Evolutionary conservation across 2,797 vertebrate species (phyloP).

Genomic region (Gallinago solitaria): DNA sequence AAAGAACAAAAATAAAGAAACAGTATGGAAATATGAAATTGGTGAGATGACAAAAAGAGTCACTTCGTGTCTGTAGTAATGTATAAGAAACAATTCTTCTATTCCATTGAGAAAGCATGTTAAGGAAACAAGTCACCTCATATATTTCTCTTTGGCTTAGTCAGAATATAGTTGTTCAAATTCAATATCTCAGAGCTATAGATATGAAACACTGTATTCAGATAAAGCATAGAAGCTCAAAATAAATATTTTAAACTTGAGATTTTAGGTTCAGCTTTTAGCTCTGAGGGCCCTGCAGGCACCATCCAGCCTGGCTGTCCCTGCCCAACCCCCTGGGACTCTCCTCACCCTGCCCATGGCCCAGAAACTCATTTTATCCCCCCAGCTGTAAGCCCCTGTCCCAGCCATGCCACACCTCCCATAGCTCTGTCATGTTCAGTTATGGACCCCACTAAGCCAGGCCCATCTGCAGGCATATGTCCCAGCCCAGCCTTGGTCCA

Average conservation of each 20-base stretch:
- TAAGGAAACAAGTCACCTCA: not conserved
- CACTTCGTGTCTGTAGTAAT: not conserved
- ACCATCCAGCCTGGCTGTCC: too few relatives aligned
- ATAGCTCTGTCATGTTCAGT: accelerated
- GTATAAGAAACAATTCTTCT: not conserved
- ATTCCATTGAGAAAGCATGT: not conserved
- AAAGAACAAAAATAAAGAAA: not conserved
- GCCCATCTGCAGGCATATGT: accelerated
- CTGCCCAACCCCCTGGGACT: accelerated
- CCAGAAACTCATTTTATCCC: not conserved
- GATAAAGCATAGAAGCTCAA: not conserved
- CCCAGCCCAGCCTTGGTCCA: too few relatives aligned
- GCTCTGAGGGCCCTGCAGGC: not conserved
- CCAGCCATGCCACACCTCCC: not conserved
- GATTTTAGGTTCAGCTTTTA: not conserved
- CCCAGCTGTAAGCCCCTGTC: accelerated
- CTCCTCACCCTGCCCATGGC: accelerated
- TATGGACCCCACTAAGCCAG: accelerated
- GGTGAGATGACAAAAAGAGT: not conserved
- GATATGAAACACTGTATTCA: not conserved
- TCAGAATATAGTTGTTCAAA: not conserved
- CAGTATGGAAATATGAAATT: not conserved
- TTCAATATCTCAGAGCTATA: accelerated
- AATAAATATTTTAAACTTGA: not conserved
- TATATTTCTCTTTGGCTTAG: not conserved